Evolutionary conservation across 2,113 vertebrate genomes (phyloP).

Genomic region (Typhlomys cinereus): DNA sequence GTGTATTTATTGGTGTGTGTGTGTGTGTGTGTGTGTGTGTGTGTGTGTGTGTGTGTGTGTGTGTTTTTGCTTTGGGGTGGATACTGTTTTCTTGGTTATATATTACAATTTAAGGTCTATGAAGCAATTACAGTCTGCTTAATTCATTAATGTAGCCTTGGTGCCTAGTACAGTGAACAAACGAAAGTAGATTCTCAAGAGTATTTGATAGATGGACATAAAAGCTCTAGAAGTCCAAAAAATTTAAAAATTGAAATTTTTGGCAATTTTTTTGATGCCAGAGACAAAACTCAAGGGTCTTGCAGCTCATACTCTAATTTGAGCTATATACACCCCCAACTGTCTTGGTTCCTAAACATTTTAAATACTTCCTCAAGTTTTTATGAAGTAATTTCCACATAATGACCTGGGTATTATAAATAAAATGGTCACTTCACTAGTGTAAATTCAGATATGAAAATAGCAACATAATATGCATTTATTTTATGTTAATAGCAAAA

Average conservation of each 20-base stretch:
- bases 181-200: background rate
- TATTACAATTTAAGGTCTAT: background rate
- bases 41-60: no score
- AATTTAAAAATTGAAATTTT: conserved; percentile 15
- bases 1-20: background rate
- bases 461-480: background rate
- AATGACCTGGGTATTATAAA: background rate
- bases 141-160: background rate
- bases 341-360: background rate
- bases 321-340: background rate
- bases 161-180: background rate
- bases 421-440: background rate
- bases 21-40: no score
- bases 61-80: background rate
- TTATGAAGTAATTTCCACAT: conserved; percentile 23
- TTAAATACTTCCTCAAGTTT: conserved; percentile 1
- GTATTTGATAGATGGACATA: background rate
- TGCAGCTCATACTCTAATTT: background rate
- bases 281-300: background rate
- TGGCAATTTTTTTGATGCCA: background rate
- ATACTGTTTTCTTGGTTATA: background rate
- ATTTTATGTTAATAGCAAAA: conserved; percentile 7
- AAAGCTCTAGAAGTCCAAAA: background rate
- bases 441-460: conserved; percentile 34
- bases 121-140: conserved; percentile 31